A percentile compares a stretch with the other conserved stretches of the same genome.
These are phyloP conservation scores for Gymnobelideus leadbeateri DNA, from an alignment of 2,113 vertebrate species.

Conservation along the genomic window DNA sequence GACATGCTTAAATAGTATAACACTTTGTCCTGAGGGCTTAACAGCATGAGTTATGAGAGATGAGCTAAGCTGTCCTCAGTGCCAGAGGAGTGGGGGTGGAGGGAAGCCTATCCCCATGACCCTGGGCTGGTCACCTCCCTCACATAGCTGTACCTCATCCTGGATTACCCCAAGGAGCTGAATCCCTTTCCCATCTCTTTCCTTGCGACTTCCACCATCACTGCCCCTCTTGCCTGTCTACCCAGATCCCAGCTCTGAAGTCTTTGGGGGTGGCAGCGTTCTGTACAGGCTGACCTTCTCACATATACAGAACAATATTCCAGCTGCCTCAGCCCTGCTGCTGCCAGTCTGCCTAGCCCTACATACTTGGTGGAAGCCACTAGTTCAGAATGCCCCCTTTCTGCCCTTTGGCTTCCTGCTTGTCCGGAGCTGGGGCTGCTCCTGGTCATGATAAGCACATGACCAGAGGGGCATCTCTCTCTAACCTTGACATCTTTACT, in stretches of 20 bases:
- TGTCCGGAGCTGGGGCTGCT: not conserved
- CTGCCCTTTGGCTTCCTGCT: not conserved
- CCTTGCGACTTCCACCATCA: not conserved
- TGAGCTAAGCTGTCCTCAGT: not conserved
- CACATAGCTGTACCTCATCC: not conserved
- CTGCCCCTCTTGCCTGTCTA: not conserved
- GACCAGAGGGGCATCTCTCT: not conserved
- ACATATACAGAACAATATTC: not conserved
- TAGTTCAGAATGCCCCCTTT: not conserved
- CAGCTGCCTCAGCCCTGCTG: not conserved
- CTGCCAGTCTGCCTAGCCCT: not conserved
- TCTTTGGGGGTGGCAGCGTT: not conserved
- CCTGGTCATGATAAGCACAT: not conserved
- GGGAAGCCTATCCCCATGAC: not conserved
- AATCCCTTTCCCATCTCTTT: not conserved
- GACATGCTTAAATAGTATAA: not conserved
- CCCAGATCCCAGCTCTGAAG: not conserved
- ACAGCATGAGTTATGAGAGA: not conserved
- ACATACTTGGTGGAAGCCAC: not conserved
- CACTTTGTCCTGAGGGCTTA: not conserved
- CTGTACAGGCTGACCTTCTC: slow-evolving; percentile 14
- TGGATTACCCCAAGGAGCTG: not conserved
- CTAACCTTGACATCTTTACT: not conserved
- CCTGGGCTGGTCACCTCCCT: not conserved
- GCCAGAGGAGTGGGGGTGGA: not conserved